These are phyloP conservation scores for Calephelis nemesis DNA, from an alignment of 1,140 invertebrate species.

Conservation along the genomic window DNA sequence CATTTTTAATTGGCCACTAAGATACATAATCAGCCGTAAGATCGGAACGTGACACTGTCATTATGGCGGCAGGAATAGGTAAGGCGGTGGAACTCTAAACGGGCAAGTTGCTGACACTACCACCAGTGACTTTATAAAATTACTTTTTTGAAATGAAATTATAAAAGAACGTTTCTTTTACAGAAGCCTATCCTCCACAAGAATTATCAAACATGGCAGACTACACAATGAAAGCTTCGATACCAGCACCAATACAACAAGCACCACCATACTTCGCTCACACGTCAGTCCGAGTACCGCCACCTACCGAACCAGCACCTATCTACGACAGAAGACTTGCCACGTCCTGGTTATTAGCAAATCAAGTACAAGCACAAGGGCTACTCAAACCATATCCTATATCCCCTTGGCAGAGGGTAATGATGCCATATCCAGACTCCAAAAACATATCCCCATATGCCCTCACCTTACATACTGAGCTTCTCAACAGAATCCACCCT, in stretches of 20 bases:
- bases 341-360: constrained; percentile 79
- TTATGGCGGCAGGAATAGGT: too few species aligned
- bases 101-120: too few species aligned
- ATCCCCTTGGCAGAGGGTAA: constrained; percentile 78
- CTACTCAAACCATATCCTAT: constrained; percentile 70
- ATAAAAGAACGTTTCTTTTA: constrained; percentile 26
- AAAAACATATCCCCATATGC: constrained; percentile 68
- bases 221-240: constrained; percentile 62
- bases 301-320: constrained; percentile 51
- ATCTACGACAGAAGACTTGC: constrained; percentile 79
- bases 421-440: constrained; percentile 74
- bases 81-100: too few species aligned
- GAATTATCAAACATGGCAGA: constrained; percentile 66
- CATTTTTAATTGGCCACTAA: too few species aligned
- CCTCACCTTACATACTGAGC: constrained; percentile 56
- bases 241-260: constrained; percentile 50
- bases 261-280: constrained; percentile 70
- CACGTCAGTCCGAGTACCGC: constrained; percentile 55
- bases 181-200: constrained; percentile 65
- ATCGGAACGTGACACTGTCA: too few species aligned
- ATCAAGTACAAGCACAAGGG: constrained; percentile 70
- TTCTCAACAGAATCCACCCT: constrained; percentile 56
- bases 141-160: background rate
- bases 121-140: background rate
- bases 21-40: too few species aligned